phyloP scores from a whole-genome alignment of 2,888 invertebrate genomes.

The Agrilus cyanescens region DNA sequence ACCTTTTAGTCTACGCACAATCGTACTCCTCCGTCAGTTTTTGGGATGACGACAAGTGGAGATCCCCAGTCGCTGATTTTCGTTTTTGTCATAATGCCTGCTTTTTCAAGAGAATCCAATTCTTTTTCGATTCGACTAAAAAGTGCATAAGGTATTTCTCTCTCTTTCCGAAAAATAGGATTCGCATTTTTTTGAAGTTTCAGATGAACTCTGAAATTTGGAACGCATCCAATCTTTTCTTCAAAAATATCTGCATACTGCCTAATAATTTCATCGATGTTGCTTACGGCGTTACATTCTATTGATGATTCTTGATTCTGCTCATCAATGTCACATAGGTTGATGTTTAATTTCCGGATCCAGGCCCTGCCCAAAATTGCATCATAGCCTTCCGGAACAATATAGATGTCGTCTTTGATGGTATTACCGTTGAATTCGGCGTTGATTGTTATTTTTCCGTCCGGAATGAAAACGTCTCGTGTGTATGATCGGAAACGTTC shows the following conservation, averaged over 20 bases:
- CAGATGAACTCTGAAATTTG: constrained; percentile 12
- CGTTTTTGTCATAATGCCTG: constrained; percentile 13
- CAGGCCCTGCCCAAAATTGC: constrained; percentile 1
- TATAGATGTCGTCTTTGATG: too few species aligned
- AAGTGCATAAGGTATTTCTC: constrained; percentile 13
- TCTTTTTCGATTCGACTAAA: constrained; percentile 12
- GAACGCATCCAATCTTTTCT: constrained; percentile 14
- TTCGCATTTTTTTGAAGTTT: constrained; percentile 17
- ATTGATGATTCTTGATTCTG: constrained; percentile 9
- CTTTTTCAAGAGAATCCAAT: constrained; percentile 11
- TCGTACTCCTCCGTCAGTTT: constrained; percentile 12
- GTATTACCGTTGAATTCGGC: too few species aligned
- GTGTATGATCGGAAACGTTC: too few species aligned
- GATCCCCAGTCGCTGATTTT: constrained; percentile 14
- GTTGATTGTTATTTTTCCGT: too few species aligned
- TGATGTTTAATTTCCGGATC: constrained; percentile 2
- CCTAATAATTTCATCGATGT: neutral
- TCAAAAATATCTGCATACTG: constrained; percentile 11
- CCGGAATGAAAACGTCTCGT: too few species aligned
- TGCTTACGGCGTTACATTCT: constrained; percentile 9
- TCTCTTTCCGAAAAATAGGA: constrained; percentile 11
- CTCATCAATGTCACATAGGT: constrained; percentile 9
- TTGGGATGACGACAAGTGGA: constrained; percentile 14
- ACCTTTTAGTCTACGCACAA: constrained; percentile 17
- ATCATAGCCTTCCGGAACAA: neutral